Evolutionary conservation across 2,797 vertebrate species (phyloP).

Genomic region (Macropodus opercularis): DNA sequence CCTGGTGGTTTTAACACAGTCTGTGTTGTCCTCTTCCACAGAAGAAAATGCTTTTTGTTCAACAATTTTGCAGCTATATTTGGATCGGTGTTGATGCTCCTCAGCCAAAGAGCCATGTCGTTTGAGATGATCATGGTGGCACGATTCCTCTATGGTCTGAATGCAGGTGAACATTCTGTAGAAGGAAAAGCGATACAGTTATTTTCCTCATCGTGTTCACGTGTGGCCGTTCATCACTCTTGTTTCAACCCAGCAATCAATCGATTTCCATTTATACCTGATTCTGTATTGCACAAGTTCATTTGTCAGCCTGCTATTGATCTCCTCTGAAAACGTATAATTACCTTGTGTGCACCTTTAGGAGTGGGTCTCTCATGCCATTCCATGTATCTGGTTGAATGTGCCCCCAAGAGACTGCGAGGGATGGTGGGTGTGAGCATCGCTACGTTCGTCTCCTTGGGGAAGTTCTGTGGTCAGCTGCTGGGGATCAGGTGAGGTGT

Average conservation of each 20-base stretch:
- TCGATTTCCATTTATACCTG: constrained; percentile 27
- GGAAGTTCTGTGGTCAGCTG: constrained; percentile 81
- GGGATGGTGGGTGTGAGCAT: constrained; percentile 71
- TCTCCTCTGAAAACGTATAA: constrained; percentile 14
- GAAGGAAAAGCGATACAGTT: background rate
- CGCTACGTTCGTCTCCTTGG: constrained; percentile 66
- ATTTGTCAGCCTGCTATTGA: constrained; percentile 21
- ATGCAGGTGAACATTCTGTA: constrained; percentile 59
- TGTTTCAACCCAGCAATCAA: constrained; percentile 1
- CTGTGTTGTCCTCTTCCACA: constrained; percentile 43
- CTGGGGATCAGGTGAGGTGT: constrained; percentile 79
- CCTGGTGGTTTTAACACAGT: background rate
- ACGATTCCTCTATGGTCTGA: constrained; percentile 77
- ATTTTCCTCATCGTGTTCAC: background rate
- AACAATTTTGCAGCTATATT: constrained; percentile 73
- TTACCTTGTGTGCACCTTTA: constrained; percentile 37
- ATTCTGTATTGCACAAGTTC: constrained; percentile 2
- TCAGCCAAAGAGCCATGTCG: constrained; percentile 71
- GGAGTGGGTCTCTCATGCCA: constrained; percentile 70
- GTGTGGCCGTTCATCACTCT: constrained; percentile 11
- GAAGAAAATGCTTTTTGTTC: constrained; percentile 75
- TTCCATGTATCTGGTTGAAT: constrained; percentile 75
- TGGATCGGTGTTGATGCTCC: constrained; percentile 76
- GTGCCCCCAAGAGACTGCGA: constrained; percentile 73
- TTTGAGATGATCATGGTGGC: constrained; percentile 84